phyloP scores from a whole-genome alignment of 2,113 vertebrate species.

The Dendropsophus ebraccatus region DNA sequence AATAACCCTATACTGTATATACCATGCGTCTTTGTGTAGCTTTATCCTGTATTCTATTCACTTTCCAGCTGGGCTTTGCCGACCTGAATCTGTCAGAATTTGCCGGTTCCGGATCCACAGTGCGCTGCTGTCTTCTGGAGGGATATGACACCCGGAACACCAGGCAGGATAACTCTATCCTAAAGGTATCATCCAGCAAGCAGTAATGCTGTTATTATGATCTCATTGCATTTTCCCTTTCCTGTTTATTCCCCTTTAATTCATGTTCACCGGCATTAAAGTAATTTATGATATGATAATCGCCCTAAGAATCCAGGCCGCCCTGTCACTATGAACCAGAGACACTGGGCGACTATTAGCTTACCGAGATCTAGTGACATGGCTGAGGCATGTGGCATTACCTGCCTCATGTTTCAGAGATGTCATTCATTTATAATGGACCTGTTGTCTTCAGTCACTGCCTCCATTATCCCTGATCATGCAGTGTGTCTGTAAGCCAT shows the following conservation, averaged over 20 bases:
- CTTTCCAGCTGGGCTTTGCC: conserved; percentile 90
- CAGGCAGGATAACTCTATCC: conserved; percentile 97
- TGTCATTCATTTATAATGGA: background rate
- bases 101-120: conserved; percentile 92
- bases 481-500: background rate
- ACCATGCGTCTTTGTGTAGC: background rate
- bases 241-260: background rate
- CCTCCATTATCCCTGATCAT: background rate
- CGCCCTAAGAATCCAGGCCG: background rate
- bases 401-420: background rate
- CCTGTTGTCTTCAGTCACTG: background rate
- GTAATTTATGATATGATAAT: background rate
- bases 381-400: background rate
- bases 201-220: background rate
- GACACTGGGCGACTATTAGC: background rate
- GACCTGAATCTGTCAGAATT: conserved; percentile 98
- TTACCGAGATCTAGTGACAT: background rate
- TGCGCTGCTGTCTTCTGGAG: conserved; percentile 95
- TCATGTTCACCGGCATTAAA: background rate
- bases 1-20: no score
- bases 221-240: conserved; percentile 2
- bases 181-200: conserved; percentile 79
- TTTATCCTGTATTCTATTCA: background rate
- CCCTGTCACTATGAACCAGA: background rate
- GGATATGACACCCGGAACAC: conserved; percentile 98